Base-by-base conservation (phyloP, 2,797 vertebrate genomes). In the Squalus acanthias region DNA sequence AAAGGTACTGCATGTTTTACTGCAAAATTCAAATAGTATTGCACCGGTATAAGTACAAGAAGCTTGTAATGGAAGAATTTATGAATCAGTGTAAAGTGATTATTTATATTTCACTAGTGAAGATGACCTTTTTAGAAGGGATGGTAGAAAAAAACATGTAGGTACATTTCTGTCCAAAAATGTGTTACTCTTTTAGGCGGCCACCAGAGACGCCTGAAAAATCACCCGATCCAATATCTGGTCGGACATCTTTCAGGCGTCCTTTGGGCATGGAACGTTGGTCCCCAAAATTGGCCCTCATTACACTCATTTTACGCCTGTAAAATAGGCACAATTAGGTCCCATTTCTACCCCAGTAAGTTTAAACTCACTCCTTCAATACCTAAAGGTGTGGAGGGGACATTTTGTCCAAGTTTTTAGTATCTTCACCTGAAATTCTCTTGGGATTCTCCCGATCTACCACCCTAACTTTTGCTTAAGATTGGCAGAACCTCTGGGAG, bases 1-100 rank as follows among this genome's bases (percentile, higher is more conserved):
- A 97, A 99, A 99, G 99, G 99, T 99, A 98, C 24, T 96, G 72
- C 15, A n/a, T 69, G 91, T 93, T 93, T 93, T 22, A 93, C 39
- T 93, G 65, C 1, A 67, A 22, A 46, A 93, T 93, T 93, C 91
- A 93, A 76, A 46, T 69, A 24, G 17, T 93, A 69, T 67, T 93
- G n/a, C 63, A 92, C 3, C 4, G 17, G 15, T 20, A 63, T 20
- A 39, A 92, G 89, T 67, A 92, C 7, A 92, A 63, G 12, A 65
- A 65, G 33, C 33, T 20, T 69, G 20, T 39, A 93, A 69, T 93
- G 2, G n/a, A 67, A 46, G 91, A 20, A 93, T 8, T 65, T 91
- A n/a, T 3, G 10, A 91, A 63, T 63, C 57, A 26, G 9, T 87
- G 26, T 20, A 63, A 33, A 91, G 13, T 53, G 6, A 91, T 91